Evolutionary conservation across 2,888 invertebrate genomes (phyloP).

Genomic region (Amphipyra tragopoginis): DNA sequence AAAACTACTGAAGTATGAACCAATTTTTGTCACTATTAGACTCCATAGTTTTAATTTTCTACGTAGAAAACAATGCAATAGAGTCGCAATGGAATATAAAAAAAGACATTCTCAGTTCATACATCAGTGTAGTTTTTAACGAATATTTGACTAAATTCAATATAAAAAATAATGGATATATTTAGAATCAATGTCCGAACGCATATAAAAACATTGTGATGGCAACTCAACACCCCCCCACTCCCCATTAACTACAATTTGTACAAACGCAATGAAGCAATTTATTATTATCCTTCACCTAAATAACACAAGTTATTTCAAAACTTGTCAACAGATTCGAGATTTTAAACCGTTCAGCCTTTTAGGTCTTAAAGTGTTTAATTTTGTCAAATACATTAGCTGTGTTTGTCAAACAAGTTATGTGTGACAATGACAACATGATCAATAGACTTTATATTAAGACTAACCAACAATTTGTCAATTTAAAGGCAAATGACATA

Average conservation of each 20-base stretch:
- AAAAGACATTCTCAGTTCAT: constrained; percentile 18
- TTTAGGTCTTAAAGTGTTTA: constrained; percentile 41
- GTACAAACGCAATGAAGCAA: constrained; percentile 54
- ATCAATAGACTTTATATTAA: constrained; percentile 44
- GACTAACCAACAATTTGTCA: constrained; percentile 38
- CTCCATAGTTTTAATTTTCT: constrained; percentile 5
- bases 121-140: constrained; percentile 23
- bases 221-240: constrained; percentile 44
- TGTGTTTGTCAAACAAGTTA: constrained; percentile 18
- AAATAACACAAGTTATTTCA: constrained; percentile 52
- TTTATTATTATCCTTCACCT: constrained; percentile 58
- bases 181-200: constrained; percentile 48
- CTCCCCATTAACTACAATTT: constrained; percentile 55
- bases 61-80: constrained; percentile 5
- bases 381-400: constrained; percentile 10
- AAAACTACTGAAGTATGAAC: constrained; percentile 40
- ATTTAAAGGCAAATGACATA: constrained; percentile 12
- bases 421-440: constrained; percentile 33
- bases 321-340: constrained; percentile 55
- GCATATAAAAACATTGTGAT: constrained; percentile 51
- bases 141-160: constrained; percentile 49
- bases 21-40: background rate
- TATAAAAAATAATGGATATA: constrained; percentile 50
- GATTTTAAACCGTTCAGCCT: constrained; percentile 60
- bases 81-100: constrained; percentile 18